Conservation (phyloP, 2,888 invertebrate genomes). For the Amphipyra tragopoginis region DNA sequence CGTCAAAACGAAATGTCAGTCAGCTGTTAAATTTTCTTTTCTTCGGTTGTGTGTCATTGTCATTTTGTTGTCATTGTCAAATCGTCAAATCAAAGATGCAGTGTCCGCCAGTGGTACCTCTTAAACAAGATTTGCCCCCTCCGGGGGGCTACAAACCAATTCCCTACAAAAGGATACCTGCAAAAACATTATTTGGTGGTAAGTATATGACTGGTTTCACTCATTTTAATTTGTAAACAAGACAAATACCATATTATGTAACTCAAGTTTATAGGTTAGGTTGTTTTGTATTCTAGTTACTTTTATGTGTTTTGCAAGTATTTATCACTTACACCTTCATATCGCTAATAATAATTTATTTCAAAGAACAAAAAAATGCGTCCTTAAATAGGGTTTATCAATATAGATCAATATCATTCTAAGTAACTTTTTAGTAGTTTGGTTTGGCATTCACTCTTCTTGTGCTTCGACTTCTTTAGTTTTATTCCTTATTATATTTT, state of each 20-base stretch:
- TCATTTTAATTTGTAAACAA: constrained; percentile 23
- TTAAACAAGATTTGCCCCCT: constrained; percentile 97
- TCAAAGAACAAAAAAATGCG: too few relatives aligned
- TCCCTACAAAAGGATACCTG: constrained; percentile 92
- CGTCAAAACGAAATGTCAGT: constrained; percentile 18
- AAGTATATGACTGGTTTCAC: constrained; percentile 59
- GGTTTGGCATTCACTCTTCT: too few relatives aligned
- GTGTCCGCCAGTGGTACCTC: constrained; percentile 72
- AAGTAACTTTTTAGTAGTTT: too few relatives aligned
- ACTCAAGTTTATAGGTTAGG: constrained; percentile 73
- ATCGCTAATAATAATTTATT: too few relatives aligned
- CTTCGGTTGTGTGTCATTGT: too few relatives aligned
- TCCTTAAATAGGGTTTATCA: too few relatives aligned
- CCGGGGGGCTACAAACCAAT: constrained; percentile 96
- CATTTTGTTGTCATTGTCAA: too few relatives aligned
- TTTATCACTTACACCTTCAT: not conserved
- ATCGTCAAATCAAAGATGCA: constrained; percentile 70
- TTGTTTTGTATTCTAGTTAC: constrained; percentile 43
- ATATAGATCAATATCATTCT: too few relatives aligned
- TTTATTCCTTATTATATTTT: too few relatives aligned
- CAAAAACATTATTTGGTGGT: constrained; percentile 93
- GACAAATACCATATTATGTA: constrained; percentile 76
- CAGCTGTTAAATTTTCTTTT: constrained; percentile 18
- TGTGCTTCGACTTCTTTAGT: too few relatives aligned
- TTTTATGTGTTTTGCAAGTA: not conserved